Base-by-base conservation (phyloP, 2,888 invertebrate species). In the Eudasyphora cyanicolor region DNA sequence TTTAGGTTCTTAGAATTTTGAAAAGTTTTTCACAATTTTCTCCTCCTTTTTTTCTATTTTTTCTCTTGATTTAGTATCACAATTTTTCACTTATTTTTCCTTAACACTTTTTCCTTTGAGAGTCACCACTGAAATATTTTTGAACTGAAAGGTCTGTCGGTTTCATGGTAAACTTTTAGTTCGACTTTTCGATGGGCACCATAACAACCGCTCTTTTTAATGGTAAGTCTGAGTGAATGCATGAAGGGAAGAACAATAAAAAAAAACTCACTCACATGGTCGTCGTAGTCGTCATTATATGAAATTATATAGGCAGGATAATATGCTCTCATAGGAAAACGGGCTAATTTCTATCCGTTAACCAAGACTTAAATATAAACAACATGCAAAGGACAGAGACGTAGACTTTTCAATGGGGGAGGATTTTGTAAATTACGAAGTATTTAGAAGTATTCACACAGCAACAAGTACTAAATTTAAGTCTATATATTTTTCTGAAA, bases 181-280 rank as follows among this genome's bases (percentile, higher is more conserved):
- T 84, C 51, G 75, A 73, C 49, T 51, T 73, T 54, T 76, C 29
- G 73, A 67, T 42, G 45, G 73, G 73, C 81, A 79, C 84, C 81
- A 84, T 84, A 84, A 76, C 84, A 81, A 84, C 84, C 84, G 81
- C 81, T 78, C 81, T 73, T 73, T 73, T 42, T 14, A 14, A 14
- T 67, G 67, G 38, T 24, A 14, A 67, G 42, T 21, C 19, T n/a
- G 29, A 29, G 64, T 69, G 69, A 73, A 69, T 29, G 12, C 45
- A n/a, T n/a, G n/a, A n/a, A n/a, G n/a, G n/a, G n/a, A n/a, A n/a
- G n/a, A n/a, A 76, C 32, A 49, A 57, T 38, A 3, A 27, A 76
- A 60, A 71, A 45, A 78, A 84, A 79, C 57, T 54, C 75, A 84
- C 57, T 84, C 75, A 45, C 77, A 71, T 74, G 62, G 76, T 49